These are phyloP conservation scores for Echiichthys vipera DNA, from an alignment of 2,797 vertebrate species.

Conservation along the genomic window DNA sequence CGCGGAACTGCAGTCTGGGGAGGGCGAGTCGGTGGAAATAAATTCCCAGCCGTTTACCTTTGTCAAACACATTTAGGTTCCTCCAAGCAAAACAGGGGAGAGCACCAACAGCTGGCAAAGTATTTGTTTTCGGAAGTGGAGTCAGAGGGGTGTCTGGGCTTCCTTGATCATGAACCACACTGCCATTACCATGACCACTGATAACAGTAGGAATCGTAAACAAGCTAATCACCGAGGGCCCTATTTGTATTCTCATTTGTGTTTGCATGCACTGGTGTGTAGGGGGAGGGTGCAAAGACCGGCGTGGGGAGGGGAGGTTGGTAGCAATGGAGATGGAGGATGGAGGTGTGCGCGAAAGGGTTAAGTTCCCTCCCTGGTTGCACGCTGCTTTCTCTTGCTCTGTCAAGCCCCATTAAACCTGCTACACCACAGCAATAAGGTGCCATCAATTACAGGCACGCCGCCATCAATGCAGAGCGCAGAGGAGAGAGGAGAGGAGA, in stretches of 20 bases:
- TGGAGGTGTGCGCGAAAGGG: constrained; percentile 71
- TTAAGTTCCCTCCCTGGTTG: constrained; percentile 80
- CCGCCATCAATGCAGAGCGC: constrained; percentile 81
- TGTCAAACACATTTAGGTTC: constrained; percentile 76
- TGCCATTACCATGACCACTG: constrained; percentile 59
- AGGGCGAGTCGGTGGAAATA: constrained; percentile 45
- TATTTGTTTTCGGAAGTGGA: constrained; percentile 65
- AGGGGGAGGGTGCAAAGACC: background rate
- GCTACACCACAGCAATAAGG: constrained; percentile 87
- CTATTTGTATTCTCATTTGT: constrained; percentile 66
- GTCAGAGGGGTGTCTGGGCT: constrained; percentile 65
- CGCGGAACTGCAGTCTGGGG: constrained; percentile 38
- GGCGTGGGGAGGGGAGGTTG: constrained; percentile 7
- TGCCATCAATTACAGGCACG: constrained; percentile 87
- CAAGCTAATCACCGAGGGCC: constrained; percentile 69
- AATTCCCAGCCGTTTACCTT: constrained; percentile 74
- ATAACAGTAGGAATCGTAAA: constrained; percentile 70
- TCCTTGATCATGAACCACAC: constrained; percentile 64
- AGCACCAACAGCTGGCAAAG: constrained; percentile 63
- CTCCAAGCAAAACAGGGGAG: constrained; percentile 63
- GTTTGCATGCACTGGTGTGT: constrained; percentile 52
- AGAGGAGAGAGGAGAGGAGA: constrained; percentile 71
- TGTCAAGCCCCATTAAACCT: constrained; percentile 89
- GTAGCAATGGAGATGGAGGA: constrained; percentile 14
- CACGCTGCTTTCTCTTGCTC: constrained; percentile 83